Conservation (phyloP, 2,888 invertebrate species). For the Chouioia cunea region DNA sequence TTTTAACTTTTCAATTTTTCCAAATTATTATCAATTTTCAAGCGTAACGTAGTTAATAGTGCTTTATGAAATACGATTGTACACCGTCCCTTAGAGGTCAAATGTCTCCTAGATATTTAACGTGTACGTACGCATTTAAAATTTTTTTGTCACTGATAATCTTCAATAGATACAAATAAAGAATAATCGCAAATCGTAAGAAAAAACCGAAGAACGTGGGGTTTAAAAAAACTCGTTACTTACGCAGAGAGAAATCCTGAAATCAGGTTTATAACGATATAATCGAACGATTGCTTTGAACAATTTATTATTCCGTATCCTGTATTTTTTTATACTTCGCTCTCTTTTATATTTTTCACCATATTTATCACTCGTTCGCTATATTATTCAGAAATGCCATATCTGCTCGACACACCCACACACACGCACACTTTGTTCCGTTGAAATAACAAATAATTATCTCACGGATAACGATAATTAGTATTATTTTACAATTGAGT, state of each 20-base stretch:
- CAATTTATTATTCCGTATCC: slow-evolving; percentile 21
- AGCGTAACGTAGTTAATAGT: slow-evolving; percentile 26
- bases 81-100: slow-evolving; percentile 39
- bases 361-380: slow-evolving; percentile 11
- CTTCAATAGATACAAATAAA: slow-evolving; percentile 7
- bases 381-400: slow-evolving; percentile 23
- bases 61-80: slow-evolving; percentile 37
- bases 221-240: not conserved
- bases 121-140: slow-evolving; percentile 6
- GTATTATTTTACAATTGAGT: no score
- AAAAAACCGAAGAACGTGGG: no score
- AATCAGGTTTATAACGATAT: slow-evolving; percentile 1
- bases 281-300: slow-evolving; percentile 25
- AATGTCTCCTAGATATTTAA: slow-evolving; percentile 37
- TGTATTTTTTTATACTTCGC: slow-evolving; percentile 33
- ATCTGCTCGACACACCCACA: slow-evolving; percentile 15
- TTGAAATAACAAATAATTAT: no score
- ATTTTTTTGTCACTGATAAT: slow-evolving; percentile 22
- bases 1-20: not conserved
- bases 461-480: no score
- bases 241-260: slow-evolving; percentile 21
- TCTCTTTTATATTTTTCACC: slow-evolving; percentile 17
- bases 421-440: not conserved
- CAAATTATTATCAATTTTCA: slow-evolving; percentile 9
- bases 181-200: no score